These are phyloP conservation scores for Rhinogobius similis DNA, from an alignment of 2,113 vertebrate genomes.

Conservation along the genomic window DNA sequence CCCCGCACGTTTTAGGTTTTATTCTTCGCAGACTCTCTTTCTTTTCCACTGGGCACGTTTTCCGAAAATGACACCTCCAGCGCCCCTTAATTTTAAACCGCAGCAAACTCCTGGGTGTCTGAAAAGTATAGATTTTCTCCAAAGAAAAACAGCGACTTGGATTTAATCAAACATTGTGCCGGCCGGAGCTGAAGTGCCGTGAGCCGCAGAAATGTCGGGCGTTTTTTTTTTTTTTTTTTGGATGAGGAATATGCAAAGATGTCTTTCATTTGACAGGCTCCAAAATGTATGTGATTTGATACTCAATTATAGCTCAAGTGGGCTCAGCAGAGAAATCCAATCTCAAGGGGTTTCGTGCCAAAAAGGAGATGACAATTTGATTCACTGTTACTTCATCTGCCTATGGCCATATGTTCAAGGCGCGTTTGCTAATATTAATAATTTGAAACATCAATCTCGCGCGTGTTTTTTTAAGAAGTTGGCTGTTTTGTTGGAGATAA, in stretches of 20 bases:
- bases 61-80: conserved; percentile 7
- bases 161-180: conserved; percentile 4
- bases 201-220: background rate
- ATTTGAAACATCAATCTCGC: background rate
- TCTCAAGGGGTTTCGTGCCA: background rate
- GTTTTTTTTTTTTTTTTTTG: background rate
- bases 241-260: conserved; percentile 3
- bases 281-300: conserved; percentile 14
- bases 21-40: background rate
- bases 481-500: background rate
- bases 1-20: too few relatives aligned
- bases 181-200: background rate
- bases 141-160: conserved; percentile 4
- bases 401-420: conserved; percentile 8
- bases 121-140: conserved; percentile 12
- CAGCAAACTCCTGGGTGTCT: conserved; percentile 1
- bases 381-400: background rate
- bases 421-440: background rate
- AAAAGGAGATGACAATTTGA: conserved; percentile 9
- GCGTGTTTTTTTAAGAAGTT: background rate
- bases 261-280: conserved; percentile 9
- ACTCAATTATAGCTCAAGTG: conserved; percentile 9
- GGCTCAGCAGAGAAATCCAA: conserved; percentile 2
- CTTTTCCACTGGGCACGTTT: background rate
- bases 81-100: conserved; percentile 13